Evolutionary conservation across 2,113 vertebrate species (phyloP).

Genomic region (Gymnogyps californianus): DNA sequence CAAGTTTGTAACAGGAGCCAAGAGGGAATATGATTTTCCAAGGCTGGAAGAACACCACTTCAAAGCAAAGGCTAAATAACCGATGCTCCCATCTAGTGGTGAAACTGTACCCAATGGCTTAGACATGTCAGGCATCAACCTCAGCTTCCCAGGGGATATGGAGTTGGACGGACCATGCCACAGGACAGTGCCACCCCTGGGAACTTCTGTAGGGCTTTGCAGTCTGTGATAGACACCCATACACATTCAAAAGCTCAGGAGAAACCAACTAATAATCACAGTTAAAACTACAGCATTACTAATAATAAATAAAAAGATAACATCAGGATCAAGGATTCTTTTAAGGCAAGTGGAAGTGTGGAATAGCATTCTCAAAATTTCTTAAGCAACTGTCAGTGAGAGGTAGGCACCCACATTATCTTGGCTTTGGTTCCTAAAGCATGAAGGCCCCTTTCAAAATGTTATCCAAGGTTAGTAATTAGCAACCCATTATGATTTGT

Average conservation of each 20-base stretch:
- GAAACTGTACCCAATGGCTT: neutral
- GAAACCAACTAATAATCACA: neutral
- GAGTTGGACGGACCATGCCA: neutral
- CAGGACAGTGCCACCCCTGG: neutral
- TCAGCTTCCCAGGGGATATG: neutral
- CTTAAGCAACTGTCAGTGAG: neutral
- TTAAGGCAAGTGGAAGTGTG: neutral
- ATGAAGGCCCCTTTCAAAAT: neutral
- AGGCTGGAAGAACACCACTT: neutral
- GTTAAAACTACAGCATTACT: neutral
- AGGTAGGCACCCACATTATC: neutral
- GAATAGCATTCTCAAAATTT: neutral
- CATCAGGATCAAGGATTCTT: neutral
- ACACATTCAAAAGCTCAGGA: neutral
- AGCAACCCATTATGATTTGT: neutral
- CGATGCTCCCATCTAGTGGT: constrained; percentile 42
- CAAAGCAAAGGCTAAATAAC: constrained; percentile 21
- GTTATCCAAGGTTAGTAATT: neutral
- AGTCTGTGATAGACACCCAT: neutral
- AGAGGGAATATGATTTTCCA: neutral
- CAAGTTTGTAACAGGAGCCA: neutral
- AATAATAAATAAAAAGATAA: neutral
- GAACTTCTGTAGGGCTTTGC: neutral
- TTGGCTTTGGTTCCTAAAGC: neutral
- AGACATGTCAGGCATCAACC: neutral